Conservation (phyloP, 2,797 vertebrate species). For the Novumbra hubbsi region DNA sequence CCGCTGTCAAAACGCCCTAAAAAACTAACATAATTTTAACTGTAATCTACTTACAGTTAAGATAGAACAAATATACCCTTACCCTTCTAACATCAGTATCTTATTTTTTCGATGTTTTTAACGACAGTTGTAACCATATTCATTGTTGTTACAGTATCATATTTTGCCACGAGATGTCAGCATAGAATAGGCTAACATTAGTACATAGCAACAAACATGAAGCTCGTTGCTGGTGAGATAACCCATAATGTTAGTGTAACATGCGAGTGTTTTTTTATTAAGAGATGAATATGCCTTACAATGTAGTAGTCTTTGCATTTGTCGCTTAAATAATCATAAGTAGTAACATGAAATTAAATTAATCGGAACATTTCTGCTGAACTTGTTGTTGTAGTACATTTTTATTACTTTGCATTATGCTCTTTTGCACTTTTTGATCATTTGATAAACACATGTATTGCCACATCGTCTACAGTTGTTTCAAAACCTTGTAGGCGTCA, state of each 20-base stretch:
- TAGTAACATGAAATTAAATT: neutral
- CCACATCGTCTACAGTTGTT: neutral
- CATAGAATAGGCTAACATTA: constrained; percentile 18
- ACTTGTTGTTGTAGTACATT: neutral
- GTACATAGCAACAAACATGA: no score
- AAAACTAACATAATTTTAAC: neutral
- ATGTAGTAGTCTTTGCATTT: neutral
- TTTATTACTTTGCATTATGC: neutral
- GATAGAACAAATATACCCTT: neutral
- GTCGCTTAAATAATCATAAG: neutral
- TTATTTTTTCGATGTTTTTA: neutral
- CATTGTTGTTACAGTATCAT: neutral
- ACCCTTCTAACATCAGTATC: neutral
- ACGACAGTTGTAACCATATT: no score
- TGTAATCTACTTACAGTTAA: neutral
- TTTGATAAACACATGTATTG: neutral
- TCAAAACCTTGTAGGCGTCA: constrained; percentile 28
- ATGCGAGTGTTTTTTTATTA: neutral
- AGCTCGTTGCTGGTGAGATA: neutral
- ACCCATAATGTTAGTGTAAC: neutral
- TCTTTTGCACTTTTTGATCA: neutral
- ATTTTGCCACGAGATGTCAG: constrained; percentile 56
- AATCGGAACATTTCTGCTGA: neutral
- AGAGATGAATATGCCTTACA: neutral
- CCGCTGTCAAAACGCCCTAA: neutral